Evolutionary conservation across 2,888 invertebrate genomes (phyloP).

Genomic region (Aphelenchoides bicaudatus): DNA sequence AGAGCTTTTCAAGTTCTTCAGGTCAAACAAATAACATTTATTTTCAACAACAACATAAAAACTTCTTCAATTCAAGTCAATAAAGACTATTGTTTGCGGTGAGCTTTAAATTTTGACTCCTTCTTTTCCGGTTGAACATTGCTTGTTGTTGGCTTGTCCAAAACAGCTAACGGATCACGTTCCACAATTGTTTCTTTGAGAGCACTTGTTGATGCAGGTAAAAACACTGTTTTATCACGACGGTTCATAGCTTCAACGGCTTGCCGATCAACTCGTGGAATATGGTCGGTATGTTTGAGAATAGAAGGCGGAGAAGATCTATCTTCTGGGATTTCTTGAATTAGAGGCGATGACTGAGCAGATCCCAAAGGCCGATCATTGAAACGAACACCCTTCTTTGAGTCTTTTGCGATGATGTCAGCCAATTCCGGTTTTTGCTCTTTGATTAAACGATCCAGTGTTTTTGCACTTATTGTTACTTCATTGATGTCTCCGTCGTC

Average conservation of each 20-base stretch:
- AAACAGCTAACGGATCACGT: constrained; percentile 11
- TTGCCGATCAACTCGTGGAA: constrained; percentile 17
- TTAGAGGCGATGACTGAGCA: background rate
- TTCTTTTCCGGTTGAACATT: too few species aligned
- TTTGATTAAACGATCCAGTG: background rate
- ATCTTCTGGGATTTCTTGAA: background rate
- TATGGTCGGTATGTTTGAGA: background rate
- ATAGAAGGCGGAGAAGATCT: background rate
- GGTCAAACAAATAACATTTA: too few species aligned
- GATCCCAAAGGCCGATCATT: constrained; percentile 8
- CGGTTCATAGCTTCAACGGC: constrained; percentile 10
- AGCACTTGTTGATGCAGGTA: constrained; percentile 16
- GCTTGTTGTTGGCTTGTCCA: too few species aligned
- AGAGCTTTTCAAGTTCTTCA: too few species aligned
- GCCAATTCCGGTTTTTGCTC: too few species aligned
- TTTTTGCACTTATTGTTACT: background rate
- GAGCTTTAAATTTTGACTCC: too few species aligned
- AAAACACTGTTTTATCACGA: constrained; percentile 3
- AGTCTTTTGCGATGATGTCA: too few species aligned
- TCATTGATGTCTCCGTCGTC: too few species aligned
- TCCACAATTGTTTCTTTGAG: constrained; percentile 15
- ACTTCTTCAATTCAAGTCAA: too few species aligned
- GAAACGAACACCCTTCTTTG: constrained; percentile 10
- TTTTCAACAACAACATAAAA: too few species aligned
- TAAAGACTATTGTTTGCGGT: too few species aligned